Evolutionary conservation across 2,888 invertebrate genomes (phyloP).

Genomic region (Unio pictorum): DNA sequence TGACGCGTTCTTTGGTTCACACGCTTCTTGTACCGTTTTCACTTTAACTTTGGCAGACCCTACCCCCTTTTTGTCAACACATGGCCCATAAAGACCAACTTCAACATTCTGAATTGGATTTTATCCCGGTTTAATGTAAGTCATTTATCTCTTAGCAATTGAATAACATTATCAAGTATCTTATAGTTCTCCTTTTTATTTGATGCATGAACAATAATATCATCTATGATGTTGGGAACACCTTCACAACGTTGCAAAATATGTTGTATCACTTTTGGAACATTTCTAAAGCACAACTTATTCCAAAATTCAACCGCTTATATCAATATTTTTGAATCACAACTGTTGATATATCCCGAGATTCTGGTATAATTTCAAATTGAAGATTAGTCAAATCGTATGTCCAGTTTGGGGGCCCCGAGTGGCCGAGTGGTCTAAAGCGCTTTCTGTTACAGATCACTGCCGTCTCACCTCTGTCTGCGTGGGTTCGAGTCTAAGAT

Average conservation of each 20-base stretch:
- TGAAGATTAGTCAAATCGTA: constrained; percentile 13
- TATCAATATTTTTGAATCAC: constrained; percentile 5
- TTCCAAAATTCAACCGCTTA: constrained; percentile 7
- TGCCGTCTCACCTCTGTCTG: no score
- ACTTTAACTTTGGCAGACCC: constrained; percentile 10
- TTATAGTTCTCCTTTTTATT: constrained; percentile 5
- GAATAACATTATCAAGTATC: constrained; percentile 4
- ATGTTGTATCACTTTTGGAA: constrained; percentile 1
- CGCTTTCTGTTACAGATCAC: no score
- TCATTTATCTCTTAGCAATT: constrained; percentile 5
- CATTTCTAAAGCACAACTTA: constrained; percentile 1
- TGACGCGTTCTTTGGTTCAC: constrained; percentile 10
- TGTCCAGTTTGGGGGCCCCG: constrained; percentile 14
- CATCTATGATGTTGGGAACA: constrained; percentile 11
- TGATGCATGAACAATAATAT: constrained; percentile 10
- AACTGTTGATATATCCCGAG: constrained; percentile 6
- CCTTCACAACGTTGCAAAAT: constrained; percentile 5
- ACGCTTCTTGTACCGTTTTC: constrained; percentile 7
- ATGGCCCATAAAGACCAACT: constrained; percentile 19
- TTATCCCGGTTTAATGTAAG: constrained; percentile 17
- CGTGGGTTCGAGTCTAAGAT: no score
- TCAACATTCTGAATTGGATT: constrained; percentile 13
- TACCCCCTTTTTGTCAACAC: constrained; percentile 7
- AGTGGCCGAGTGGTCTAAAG: background rate
- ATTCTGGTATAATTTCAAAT: constrained; percentile 1